Percentiles rank a stretch among this genome's conserved stretches.
These are phyloP conservation scores for Cygnus olor DNA, from an alignment of 2,797 vertebrate species.

Conservation along the genomic window DNA sequence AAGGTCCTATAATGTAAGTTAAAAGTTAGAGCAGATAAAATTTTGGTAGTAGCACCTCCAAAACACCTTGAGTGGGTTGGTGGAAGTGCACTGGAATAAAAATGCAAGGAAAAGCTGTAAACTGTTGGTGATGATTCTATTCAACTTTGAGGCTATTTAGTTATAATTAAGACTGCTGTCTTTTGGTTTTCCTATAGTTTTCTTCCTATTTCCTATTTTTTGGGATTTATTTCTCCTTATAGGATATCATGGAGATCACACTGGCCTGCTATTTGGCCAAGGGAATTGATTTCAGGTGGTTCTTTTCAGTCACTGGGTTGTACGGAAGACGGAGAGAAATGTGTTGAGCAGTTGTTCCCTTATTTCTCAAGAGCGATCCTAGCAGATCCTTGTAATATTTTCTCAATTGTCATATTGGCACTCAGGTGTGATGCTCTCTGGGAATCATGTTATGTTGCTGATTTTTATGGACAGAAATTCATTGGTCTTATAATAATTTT, in stretches of 20 bases:
- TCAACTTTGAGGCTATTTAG: constrained; percentile 16
- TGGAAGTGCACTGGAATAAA: constrained; percentile 27
- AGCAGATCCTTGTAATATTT: constrained; percentile 28
- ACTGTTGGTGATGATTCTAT: constrained; percentile 10
- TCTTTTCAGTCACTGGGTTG: background rate
- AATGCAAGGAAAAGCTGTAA: constrained; percentile 37
- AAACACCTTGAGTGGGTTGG: constrained; percentile 17
- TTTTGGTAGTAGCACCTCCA: constrained; percentile 19
- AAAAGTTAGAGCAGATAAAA: background rate
- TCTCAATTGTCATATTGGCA: background rate
- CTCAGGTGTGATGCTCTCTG: constrained; percentile 6
- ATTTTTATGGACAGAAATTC: background rate
- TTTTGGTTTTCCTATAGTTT: background rate
- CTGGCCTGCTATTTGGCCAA: background rate
- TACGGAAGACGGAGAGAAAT: background rate
- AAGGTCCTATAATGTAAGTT: background rate
- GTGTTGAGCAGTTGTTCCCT: background rate
- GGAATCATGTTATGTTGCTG: background rate
- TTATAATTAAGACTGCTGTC: constrained; percentile 1
- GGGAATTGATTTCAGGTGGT: background rate
- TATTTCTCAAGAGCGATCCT: background rate
- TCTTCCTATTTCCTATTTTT: background rate
- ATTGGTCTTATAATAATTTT: background rate
- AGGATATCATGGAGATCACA: background rate
- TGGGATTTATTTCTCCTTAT: constrained; percentile 3